A percentile compares a stretch with the other conserved stretches of the same genome.
Evolutionary conservation across 2,113 vertebrate genomes (phyloP).

Genomic region (Pterocles burchelli): DNA sequence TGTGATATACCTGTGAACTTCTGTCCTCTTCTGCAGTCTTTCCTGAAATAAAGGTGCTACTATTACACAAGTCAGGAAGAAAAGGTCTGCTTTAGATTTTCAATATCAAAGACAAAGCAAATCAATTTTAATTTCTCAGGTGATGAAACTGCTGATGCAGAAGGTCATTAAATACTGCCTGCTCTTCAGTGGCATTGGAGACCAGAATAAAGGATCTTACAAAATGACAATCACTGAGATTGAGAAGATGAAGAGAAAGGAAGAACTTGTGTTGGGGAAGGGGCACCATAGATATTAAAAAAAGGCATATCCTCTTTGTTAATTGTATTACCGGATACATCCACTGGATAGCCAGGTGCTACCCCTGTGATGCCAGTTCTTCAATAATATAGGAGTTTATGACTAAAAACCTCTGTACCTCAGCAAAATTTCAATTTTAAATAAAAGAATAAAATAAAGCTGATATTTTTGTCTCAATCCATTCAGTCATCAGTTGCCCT

Average conservation of each 20-base stretch:
- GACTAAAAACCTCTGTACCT: neutral
- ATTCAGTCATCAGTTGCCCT: neutral
- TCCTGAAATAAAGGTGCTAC: neutral
- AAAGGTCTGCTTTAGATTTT: neutral
- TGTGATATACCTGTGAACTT: neutral
- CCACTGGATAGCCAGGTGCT: neutral
- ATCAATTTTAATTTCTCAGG: slow-evolving; percentile 32
- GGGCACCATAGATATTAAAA: neutral
- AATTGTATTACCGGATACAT: neutral
- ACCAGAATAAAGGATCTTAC: neutral
- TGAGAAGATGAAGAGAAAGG: neutral
- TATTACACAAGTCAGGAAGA: neutral
- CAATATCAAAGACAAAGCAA: slow-evolving; percentile 13
- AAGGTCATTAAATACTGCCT: neutral
- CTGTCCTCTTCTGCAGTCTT: neutral
- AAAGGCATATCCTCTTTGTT: neutral
- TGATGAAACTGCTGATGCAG: slow-evolving; percentile 26
- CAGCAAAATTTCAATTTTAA: neutral
- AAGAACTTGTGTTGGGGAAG: neutral
- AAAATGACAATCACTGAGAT: neutral
- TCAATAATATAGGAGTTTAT: neutral
- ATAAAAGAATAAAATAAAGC: neutral
- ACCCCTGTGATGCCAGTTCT: neutral
- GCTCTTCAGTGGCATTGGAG: neutral
- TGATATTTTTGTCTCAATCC: neutral